Base-by-base conservation (phyloP, 2,888 invertebrate species). In the Stenodema calcarata region DNA sequence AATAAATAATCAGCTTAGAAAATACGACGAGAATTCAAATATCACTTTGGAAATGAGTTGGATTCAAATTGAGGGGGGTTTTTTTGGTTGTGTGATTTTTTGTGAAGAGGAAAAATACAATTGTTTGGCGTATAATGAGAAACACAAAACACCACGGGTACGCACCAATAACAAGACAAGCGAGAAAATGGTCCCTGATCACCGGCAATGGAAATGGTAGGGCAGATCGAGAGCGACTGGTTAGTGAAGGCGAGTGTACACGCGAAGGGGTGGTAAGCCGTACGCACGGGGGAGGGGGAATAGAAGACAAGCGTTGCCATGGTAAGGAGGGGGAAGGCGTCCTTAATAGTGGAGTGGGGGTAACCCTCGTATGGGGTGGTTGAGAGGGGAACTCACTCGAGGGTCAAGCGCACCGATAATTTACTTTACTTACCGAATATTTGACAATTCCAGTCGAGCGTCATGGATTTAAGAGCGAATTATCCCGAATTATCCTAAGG, bases 201-300 rank as follows among this genome's bases (percentile, higher is more conserved):
- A 70, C 82, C 82, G 82, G 28, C n/a, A 42, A 35, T 41, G 62
- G 35, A 70, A 82, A 44, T 23, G 69, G 82, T n/a, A 69, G 82
- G 82, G 82, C 82, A 82, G 82, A 69, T 82, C 62, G 62, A 62
- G 82, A 82, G 82, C 82, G 82, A 82, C 82, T 82, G 69, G 44
- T 42, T 44, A 27, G 78, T 18, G 78, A 23, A 27, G 44, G 23
- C 41, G 30, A 27, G 78, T n/a, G n/a, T 44, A 44, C 41, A 9
- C 47, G 42, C 27, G 42, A 47, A 44, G 78, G 44, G 78, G 78
- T 44, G 42, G 41, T 1, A 78, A 0, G 44, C 30, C n/a, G 35
- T n/a, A 18, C n/a, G 73, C 18, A 9, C 30, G 73, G 35, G 35
- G 35, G 62, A n/a, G n/a, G 28, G 35, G 62, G 6, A 18, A 18